Evolutionary conservation across 2,888 invertebrate genomes (phyloP).

Genomic region (Mesorhabditis belari): DNA sequence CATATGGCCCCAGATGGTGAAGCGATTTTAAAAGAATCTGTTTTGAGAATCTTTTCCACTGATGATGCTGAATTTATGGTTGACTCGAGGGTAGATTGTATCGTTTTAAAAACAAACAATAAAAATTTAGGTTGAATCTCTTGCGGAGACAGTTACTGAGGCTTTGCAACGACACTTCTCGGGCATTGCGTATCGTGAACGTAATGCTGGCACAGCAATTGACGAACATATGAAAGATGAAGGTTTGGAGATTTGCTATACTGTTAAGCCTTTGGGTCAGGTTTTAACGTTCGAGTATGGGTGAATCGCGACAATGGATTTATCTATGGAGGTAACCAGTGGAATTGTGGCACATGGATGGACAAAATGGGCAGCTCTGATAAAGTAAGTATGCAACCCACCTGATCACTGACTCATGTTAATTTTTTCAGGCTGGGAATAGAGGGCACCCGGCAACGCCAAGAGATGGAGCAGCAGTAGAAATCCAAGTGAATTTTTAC

Average conservation of each 20-base stretch:
- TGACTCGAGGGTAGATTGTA: background rate
- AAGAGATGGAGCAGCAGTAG: constrained; percentile 86
- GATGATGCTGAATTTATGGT: constrained; percentile 66
- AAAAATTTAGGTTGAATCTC: constrained; percentile 11
- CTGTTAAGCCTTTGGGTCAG: constrained; percentile 39
- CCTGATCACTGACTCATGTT: background rate
- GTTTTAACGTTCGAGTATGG: constrained; percentile 85
- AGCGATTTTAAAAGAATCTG: constrained; percentile 61
- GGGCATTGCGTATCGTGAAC: constrained; percentile 75
- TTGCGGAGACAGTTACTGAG: constrained; percentile 74
- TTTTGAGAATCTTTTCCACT: constrained; percentile 75
- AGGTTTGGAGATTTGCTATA: constrained; percentile 55
- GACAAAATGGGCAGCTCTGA: constrained; percentile 98
- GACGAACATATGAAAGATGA: constrained; percentile 92
- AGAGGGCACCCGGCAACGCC: constrained; percentile 89
- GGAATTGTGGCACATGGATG: constrained; percentile 99
- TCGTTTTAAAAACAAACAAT: background rate
- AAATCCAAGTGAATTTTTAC: constrained; percentile 66
- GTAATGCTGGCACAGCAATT: constrained; percentile 82
- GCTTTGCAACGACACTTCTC: constrained; percentile 82
- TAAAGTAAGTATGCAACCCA: too few relatives aligned
- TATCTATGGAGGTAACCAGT: constrained; percentile 86
- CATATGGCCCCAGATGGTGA: constrained; percentile 64
- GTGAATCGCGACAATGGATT: constrained; percentile 78
- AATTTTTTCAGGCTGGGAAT: constrained; percentile 66